Base-by-base conservation (phyloP, 2,797 vertebrate genomes). In the Sebastes baramenuke region DNA sequence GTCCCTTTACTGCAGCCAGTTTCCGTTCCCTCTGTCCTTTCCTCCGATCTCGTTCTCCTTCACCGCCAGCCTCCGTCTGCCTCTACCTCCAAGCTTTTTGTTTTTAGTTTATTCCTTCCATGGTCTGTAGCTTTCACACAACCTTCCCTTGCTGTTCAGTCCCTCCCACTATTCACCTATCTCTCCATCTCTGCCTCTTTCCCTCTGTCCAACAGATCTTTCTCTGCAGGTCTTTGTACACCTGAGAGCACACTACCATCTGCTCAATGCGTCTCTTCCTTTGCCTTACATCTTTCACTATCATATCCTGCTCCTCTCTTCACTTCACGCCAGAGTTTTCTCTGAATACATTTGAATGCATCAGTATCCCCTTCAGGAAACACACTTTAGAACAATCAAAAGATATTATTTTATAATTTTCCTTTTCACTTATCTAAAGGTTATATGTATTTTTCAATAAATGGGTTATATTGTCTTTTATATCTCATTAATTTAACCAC, bases 201-300 rank as follows among this genome's bases (percentile, higher is more conserved):
- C 86, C 88, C 82, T 72, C 89, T 88, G 88, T 84, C 88, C 79
- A 87, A 77, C 91, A 89, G 87, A 85, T 88, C 89, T 89, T 67
- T 89, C 91, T 90, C 92, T 81, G 89, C 86, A 89, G 87, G 90
- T 85, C 81, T 85, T 80, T 79, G 73, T 92, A 79, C 88, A 90
- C 89, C 88, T 93, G 89, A 91, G 80, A 90, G 89, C 83, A 82
- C 83, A 82, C 69, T 4, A 34, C 90, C 93, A 92, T 94, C 89
- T 94, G 92, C 85, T 91, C 85, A 52, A 22, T 46, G 32, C 75
- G 18, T 70, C 73, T 90, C 81, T 82, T 83, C 68, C 46, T 81
- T 75, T 84, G 72, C 72, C 29, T 83, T 67, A 74, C 80, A 80
- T 85, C 77, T 78, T 83, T 73, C n/a, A 42, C 18, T 46, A 55